Base-by-base conservation (phyloP, 2,888 invertebrate genomes). In the Heteromurus nitidus region DNA sequence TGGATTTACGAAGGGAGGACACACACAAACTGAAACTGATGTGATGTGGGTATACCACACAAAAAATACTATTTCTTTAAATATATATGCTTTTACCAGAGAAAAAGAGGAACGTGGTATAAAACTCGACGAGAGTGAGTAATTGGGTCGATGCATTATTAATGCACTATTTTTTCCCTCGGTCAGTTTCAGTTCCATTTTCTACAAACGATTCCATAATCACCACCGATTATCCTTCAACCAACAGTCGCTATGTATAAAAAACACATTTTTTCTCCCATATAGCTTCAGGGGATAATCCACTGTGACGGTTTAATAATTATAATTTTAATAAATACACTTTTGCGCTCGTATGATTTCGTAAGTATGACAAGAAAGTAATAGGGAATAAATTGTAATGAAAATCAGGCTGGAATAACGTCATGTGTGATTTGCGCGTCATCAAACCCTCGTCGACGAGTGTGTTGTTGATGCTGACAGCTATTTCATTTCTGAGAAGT, bases 91-190 rank as follows among this genome's bases (percentile, higher is more conserved):
- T n/a, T 13, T 36, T 36, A 36, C n/a, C 47, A 13, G 7, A 47
- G n/a, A 47, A 16, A 47, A 47, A n/a, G 47, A 5, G 3, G 7
- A 47, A 47, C 3, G n/a, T 5, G 47, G 47, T n/a, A 47, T 50
- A 16, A 16, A 20, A 62, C 16, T 26, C 11, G 26, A n/a, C 60
- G 44, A 30, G n/a, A 60, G 60, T 73, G 64, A 73, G 31, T 50
- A 80, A 80, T 74, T 73, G 73, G 73, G 68, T 62, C 26, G 60
- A 36, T 80, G 80, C 73, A 80, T 68, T 68, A 80, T 68, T 73
- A 73, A 80, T 68, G 67, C 67, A 73, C n/a, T n/a, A n/a, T n/a
- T n/a, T n/a, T 28, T 67, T 70, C 72, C 58, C 30, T 67, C 20
- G 55, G 60, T 60, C 58, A 36, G 7, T 72, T 24, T 44, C 30